Conservation (phyloP, 2,888 invertebrate genomes). For the Arctia plantaginis region DNA sequence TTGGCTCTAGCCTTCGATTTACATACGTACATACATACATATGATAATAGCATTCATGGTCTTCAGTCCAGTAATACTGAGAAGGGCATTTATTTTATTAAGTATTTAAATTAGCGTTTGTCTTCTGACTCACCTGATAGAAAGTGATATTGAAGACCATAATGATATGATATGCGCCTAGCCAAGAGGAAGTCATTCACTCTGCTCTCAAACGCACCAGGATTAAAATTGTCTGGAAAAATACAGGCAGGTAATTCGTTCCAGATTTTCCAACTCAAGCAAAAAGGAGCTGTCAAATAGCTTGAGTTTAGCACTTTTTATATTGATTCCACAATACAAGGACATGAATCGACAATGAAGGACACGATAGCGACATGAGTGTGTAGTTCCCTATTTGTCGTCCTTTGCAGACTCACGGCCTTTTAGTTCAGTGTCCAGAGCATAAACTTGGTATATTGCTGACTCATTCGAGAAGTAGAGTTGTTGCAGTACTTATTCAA, state of each 20-base stretch:
- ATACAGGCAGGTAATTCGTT: neutral
- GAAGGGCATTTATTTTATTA: neutral
- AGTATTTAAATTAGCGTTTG: neutral
- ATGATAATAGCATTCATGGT: neutral
- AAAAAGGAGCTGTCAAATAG: neutral
- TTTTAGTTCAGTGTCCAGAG: neutral
- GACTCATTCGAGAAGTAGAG: too few species aligned
- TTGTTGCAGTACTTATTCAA: neutral
- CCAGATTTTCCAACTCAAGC: neutral
- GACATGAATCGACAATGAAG: neutral
- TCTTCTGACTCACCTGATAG: neutral
- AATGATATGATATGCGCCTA: slow-evolving; percentile 1
- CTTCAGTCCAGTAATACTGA: neutral
- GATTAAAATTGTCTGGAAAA: neutral
- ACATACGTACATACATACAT: neutral
- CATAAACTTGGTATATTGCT: too few species aligned
- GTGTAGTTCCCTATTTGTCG: neutral
- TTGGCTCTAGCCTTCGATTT: neutral
- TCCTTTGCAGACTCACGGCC: neutral
- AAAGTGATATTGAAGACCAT: neutral
- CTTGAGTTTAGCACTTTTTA: neutral
- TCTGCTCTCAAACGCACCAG: neutral
- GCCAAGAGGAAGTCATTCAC: neutral
- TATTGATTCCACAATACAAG: neutral
- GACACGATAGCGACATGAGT: neutral